A percentile compares a stretch with the other conserved stretches of the same genome.
Conservation (phyloP, 2,797 vertebrate genomes). For the Fistularia commersonii region DNA sequence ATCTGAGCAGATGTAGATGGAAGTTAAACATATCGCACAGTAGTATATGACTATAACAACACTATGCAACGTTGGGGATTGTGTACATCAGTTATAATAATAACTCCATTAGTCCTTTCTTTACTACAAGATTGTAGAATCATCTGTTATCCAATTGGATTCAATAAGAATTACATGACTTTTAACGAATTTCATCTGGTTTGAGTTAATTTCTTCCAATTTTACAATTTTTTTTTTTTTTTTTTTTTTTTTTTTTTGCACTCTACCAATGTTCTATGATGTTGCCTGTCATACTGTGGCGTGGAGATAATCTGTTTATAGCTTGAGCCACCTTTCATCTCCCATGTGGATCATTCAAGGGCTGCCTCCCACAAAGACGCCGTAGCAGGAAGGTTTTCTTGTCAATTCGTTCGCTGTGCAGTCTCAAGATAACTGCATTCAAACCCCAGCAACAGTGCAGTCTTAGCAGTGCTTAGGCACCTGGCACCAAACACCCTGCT, state of each 20-base stretch:
- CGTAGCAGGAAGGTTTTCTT: slow-evolving; percentile 7
- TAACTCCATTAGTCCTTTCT: no score
- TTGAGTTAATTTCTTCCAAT: not conserved
- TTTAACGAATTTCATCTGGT: no score
- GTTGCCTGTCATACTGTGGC: not conserved
- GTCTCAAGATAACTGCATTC: slow-evolving; percentile 12
- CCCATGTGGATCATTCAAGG: not conserved
- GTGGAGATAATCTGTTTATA: slow-evolving; percentile 3
- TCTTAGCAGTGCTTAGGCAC: slow-evolving; percentile 11
- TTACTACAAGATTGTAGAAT: no score
- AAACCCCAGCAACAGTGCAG: slow-evolving; percentile 2
- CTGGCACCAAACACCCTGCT: slow-evolving; percentile 11
- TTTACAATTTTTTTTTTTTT: not conserved
- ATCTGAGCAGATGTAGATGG: no score
- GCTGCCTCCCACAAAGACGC: slow-evolving; percentile 6
- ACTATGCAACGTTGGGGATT: no score
- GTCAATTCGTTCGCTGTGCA: slow-evolving; percentile 4
- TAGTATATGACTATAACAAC: no score
- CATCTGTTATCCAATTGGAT: no score
- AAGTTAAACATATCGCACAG: no score
- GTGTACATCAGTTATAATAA: no score
- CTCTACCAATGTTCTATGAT: not conserved
- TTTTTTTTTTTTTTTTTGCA: not conserved
- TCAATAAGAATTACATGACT: no score
- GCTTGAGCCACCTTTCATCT: slow-evolving; percentile 2